Percentiles rank a stretch among this genome's conserved stretches.
Conservation (phyloP, 2,797 vertebrate species). For the Ibycter americanus region DNA sequence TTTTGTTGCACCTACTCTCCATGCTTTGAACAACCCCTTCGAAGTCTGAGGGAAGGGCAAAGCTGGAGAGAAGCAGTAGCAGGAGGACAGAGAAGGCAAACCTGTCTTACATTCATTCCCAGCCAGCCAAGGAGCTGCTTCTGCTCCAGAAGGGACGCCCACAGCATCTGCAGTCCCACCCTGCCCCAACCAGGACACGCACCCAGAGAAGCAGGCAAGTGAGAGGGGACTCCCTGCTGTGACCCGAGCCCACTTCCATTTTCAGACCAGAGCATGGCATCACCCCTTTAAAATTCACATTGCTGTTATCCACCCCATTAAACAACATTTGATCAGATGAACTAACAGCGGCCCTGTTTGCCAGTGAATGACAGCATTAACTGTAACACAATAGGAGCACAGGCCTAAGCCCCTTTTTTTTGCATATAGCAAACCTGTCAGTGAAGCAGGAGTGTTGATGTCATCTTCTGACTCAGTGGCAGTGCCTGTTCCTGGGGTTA, state of each 20-base stretch:
- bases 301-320: slow-evolving; percentile 15
- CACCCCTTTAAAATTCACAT: slow-evolving; percentile 35
- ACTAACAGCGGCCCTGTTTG: slow-evolving; percentile 70
- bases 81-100: background rate
- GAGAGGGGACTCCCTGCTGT: background rate
- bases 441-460: slow-evolving; percentile 74
- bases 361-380: slow-evolving; percentile 81
- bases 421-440: slow-evolving; percentile 72
- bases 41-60: background rate
- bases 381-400: slow-evolving; percentile 75
- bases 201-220: background rate
- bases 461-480: slow-evolving; percentile 80
- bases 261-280: slow-evolving; percentile 25
- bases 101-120: background rate
- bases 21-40: background rate
- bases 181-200: background rate
- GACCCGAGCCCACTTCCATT: background rate
- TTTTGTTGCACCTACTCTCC: background rate
- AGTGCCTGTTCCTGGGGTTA: slow-evolving; percentile 72
- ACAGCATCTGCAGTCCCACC: background rate
- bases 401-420: slow-evolving; percentile 63
- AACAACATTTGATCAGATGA: slow-evolving; percentile 81
- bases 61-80: background rate
- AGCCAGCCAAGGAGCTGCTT: background rate
- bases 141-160: background rate